These are phyloP conservation scores for Gandaritis pyraliata DNA, from an alignment of 2,888 invertebrate genomes.

Conservation along the genomic window DNA sequence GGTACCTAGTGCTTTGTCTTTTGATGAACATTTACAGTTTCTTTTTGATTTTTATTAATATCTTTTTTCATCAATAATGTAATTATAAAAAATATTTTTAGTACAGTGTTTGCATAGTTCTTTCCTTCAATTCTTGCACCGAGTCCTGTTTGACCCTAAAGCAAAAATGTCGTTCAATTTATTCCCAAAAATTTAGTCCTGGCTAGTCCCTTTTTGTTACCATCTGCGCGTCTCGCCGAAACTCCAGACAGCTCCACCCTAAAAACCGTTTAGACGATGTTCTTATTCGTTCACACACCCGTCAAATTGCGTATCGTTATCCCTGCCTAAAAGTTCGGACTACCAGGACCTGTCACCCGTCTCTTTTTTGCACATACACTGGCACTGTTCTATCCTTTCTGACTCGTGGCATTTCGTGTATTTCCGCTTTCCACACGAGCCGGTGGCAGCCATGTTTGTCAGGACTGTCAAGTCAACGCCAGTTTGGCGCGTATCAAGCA, in stretches of 20 bases:
- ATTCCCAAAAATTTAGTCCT: slow-evolving; percentile 79
- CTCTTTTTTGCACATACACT: slow-evolving; percentile 73
- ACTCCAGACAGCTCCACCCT: slow-evolving; percentile 84
- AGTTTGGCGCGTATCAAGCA: slow-evolving; percentile 81
- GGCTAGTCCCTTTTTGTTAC: slow-evolving; percentile 80
- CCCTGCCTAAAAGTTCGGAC: slow-evolving; percentile 73
- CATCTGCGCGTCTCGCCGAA: slow-evolving; percentile 78
- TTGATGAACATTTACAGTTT: too few species aligned
- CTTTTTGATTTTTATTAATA: too few species aligned
- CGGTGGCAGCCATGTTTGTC: slow-evolving; percentile 80
- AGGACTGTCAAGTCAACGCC: slow-evolving; percentile 81
- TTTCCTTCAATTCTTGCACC: slow-evolving; percentile 48
- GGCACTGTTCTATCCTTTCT: slow-evolving; percentile 75
- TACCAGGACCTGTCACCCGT: slow-evolving; percentile 74
- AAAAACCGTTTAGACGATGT: slow-evolving; percentile 78
- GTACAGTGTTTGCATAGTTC: slow-evolving; percentile 29
- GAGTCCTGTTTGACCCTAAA: slow-evolving; percentile 48
- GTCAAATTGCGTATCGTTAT: slow-evolving; percentile 69
- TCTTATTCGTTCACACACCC: slow-evolving; percentile 74
- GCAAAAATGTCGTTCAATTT: slow-evolving; percentile 83
- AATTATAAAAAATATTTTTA: too few species aligned
- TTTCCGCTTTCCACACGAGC: slow-evolving; percentile 82
- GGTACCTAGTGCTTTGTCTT: too few species aligned
- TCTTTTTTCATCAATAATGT: too few species aligned
- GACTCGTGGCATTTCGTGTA: slow-evolving; percentile 79